Evolutionary conservation across 2,888 invertebrate species (phyloP), one percentile per base, ranked within the genome.

Genomic region (Sepioteuthis lessoniana): DNA sequence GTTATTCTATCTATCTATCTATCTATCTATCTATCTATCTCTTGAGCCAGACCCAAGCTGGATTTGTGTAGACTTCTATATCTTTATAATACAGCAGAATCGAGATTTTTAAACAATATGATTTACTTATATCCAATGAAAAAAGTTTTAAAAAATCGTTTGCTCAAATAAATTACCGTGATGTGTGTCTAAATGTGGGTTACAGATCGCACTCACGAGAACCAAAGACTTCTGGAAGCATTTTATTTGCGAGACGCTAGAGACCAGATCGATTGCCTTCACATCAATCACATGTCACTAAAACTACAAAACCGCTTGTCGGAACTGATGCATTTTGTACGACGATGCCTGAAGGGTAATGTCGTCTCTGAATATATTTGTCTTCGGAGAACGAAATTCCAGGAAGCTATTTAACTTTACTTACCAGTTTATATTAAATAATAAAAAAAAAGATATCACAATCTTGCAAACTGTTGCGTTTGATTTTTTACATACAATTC

Each of bases 151-250:
- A n/a, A 76, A 76, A 76, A 76, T 13, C 31, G 13, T 76, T 10
- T 76, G 10, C 13, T n/a, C 8, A 76, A n/a, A 76, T 8, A 76
- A n/a, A 76, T n/a, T 76, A n/a, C 19, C n/a, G 31, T 76, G 76
- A 76, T 76, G 76, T 76, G n/a, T n/a, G n/a, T n/a, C 76, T 76
- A 76, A 76, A 76, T 76, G 76, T 76, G n/a, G n/a, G 76, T 16
- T 76, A 76, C n/a, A 76, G n/a, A 76, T 76, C 13, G 13, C n/a
- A 76, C 76, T 76, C 76, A 13, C 13, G 76, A 76, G 76, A 76
- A 0, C 5, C n/a, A 76, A 60, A n/a, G 16, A 10, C n/a, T 76
- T 76, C 76, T n/a, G 76, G n/a, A 76, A 76, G n/a, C 31, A 76
- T 76, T 76, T n/a, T n/a, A 76, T 76, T 76, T 16, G 10, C n/a